Conservation (phyloP, 2,888 invertebrate genomes). For the Copidosoma aretas region DNA sequence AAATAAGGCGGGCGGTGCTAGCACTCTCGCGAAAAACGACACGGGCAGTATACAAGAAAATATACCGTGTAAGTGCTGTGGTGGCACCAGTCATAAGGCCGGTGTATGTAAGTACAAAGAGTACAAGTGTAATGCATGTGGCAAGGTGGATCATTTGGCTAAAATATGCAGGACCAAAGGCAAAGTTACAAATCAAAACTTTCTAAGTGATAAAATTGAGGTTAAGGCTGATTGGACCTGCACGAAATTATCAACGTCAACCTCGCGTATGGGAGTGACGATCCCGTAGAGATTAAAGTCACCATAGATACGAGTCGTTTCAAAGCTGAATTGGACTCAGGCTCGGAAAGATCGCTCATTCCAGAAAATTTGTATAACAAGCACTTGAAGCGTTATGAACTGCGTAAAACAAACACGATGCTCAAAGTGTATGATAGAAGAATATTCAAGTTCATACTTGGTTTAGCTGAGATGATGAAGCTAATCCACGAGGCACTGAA, state of each 20-base stretch:
- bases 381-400: too few species aligned
- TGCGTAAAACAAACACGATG: too few species aligned
- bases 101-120: neutral
- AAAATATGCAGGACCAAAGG: too few species aligned
- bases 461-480: conserved; percentile 39
- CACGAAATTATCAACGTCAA: too few species aligned
- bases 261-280: too few species aligned
- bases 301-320: too few species aligned
- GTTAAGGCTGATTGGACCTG: too few species aligned
- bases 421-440: neutral
- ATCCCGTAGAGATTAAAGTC: too few species aligned
- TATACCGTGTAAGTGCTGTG: neutral
- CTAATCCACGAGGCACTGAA: conserved; percentile 47
- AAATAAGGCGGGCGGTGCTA: neutral
- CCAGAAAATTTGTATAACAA: neutral
- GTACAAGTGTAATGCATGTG: neutral
- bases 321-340: too few species aligned
- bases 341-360: too few species aligned
- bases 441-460: conserved; percentile 39
- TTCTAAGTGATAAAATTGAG: too few species aligned
- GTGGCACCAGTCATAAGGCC: neutral
- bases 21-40: neutral
- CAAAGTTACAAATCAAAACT: too few species aligned
- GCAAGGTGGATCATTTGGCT: neutral
- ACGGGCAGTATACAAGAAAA: neutral